These are phyloP conservation scores for Mythimna lalbum DNA, from an alignment of 2,888 invertebrate genomes.

Conservation along the genomic window DNA sequence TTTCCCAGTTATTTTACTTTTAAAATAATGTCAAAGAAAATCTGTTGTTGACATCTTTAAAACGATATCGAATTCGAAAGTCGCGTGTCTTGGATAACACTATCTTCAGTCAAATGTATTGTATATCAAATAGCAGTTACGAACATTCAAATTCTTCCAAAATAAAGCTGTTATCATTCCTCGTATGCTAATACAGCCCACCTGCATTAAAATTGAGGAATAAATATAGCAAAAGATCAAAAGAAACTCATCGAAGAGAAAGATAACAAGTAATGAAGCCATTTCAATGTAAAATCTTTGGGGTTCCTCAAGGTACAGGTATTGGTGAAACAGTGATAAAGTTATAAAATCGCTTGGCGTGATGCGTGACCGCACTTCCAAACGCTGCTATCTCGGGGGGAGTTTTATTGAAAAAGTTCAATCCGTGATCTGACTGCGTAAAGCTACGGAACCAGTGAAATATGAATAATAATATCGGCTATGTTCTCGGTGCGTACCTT, in stretches of 20 bases:
- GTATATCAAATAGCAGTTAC: conserved; percentile 27
- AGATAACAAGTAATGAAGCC: conserved; percentile 57
- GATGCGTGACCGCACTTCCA: conserved; percentile 87
- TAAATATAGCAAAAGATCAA: conserved; percentile 56
- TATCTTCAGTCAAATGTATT: conserved; percentile 11
- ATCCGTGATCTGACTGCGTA: conserved; percentile 86
- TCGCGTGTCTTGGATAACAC: not conserved
- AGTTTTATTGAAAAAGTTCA: conserved; percentile 90
- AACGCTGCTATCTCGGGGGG: conserved; percentile 78
- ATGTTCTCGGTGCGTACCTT: conserved; percentile 69
- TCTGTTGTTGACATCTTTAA: not conserved
- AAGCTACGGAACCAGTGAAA: conserved; percentile 79
- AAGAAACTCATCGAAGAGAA: conserved; percentile 39
- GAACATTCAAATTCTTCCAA: not conserved
- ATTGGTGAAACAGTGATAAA: conserved; percentile 83
- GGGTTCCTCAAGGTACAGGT: conserved; percentile 73
- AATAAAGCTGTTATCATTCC: conserved; percentile 45
- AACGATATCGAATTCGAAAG: conserved; percentile 20
- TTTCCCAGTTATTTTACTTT: conserved; percentile 7
- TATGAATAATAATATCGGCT: conserved; percentile 85
- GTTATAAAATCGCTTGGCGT: conserved; percentile 87
- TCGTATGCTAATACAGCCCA: conserved; percentile 47
- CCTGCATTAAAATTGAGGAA: conserved; percentile 29
- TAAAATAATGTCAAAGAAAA: conserved; percentile 2
- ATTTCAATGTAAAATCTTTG: conserved; percentile 66